A percentile compares a stretch with the other conserved stretches of the same genome.
Evolutionary conservation across 2,113 vertebrate genomes (phyloP).

Genomic region (Hipposideros armiger): DNA sequence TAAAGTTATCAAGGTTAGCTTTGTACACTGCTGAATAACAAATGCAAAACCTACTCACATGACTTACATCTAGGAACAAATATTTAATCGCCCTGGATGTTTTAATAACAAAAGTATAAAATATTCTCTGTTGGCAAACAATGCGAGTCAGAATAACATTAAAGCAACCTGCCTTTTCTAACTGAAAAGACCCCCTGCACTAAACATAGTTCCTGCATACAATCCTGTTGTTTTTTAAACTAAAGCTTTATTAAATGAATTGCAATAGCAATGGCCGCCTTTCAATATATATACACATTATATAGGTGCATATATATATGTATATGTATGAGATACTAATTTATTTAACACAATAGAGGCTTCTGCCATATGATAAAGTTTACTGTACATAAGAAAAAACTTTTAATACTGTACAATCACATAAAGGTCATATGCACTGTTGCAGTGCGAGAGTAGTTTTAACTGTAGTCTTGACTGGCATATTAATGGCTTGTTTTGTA

Average conservation of each 20-base stretch:
- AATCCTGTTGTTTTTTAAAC: constrained; percentile 92
- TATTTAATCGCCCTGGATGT: constrained; percentile 85
- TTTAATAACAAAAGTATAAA: constrained; percentile 90
- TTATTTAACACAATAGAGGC: constrained; percentile 91
- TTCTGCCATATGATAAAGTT: constrained; percentile 92
- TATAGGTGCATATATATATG: constrained; percentile 87
- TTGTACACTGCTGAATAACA: constrained; percentile 85
- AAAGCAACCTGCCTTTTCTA: constrained; percentile 94
- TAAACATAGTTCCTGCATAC: constrained; percentile 93
- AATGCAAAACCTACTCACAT: constrained; percentile 85
- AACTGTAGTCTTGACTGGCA: constrained; percentile 93
- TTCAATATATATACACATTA: constrained; percentile 86
- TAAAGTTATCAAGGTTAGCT: constrained; percentile 85
- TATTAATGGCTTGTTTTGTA: constrained; percentile 91
- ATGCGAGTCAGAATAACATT: constrained; percentile 91
- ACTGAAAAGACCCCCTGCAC: constrained; percentile 92
- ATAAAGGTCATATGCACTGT: constrained; percentile 96
- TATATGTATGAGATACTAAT: constrained; percentile 89
- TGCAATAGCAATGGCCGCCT: constrained; percentile 92
- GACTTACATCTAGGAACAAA: constrained; percentile 88
- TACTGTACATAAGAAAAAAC: constrained; percentile 94
- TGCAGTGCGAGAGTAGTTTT: constrained; percentile 94
- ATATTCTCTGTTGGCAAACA: constrained; percentile 89
- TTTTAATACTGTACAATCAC: constrained; percentile 95
- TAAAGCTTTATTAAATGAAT: constrained; percentile 97